Base-by-base conservation (phyloP, 2,888 invertebrate species). In the Metalampra italica region DNA sequence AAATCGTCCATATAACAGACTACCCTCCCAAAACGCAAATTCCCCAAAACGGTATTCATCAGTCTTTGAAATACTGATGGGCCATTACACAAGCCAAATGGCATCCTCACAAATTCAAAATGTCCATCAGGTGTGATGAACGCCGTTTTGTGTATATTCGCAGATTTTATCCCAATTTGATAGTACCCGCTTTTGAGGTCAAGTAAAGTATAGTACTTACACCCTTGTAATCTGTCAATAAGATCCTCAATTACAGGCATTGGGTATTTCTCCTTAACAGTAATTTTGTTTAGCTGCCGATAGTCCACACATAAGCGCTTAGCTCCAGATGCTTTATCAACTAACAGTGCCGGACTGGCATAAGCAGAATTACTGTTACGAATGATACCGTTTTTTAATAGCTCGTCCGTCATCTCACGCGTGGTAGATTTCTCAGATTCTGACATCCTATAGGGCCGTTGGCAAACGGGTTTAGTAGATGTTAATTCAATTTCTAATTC, bases 231-330 rank as follows among this genome's bases (percentile, higher is more conserved):
- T 29, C 42, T 50, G 1, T 12, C n/a, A 1, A 50, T 7, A 9
- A 43, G 43, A 13, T 50, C 50, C 8, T 46, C 49, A 8, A 50
- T 50, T 3, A 41, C 11, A 5, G 46, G 50, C 29, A 50, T 30
- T 3, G 43, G 50, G 9, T 43, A 50, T n/a, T 32, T 36, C 11
- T 50, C 45, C 12, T 50, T 50, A 1, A 50, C 40, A 0, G 50
- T 50, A 2, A 37, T 29, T n/a, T 11, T 12, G 13, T 50, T 50
- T 4, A 50, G 29, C 2, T 13, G 13, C 5, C 50, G 7, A 45
- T 29, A 50, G 34, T 50, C 50, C 1, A 50, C 50, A 29, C 46
- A 50, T 0, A 50, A n/a, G 7, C 46, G 13, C 8, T 32, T 7
- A 29, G 38, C 43, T 7, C 47, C 47, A 5, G 14, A 29, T 39